These are phyloP conservation scores for Araneus ventricosus DNA, from an alignment of 1,140 invertebrate genomes.

Conservation along the genomic window DNA sequence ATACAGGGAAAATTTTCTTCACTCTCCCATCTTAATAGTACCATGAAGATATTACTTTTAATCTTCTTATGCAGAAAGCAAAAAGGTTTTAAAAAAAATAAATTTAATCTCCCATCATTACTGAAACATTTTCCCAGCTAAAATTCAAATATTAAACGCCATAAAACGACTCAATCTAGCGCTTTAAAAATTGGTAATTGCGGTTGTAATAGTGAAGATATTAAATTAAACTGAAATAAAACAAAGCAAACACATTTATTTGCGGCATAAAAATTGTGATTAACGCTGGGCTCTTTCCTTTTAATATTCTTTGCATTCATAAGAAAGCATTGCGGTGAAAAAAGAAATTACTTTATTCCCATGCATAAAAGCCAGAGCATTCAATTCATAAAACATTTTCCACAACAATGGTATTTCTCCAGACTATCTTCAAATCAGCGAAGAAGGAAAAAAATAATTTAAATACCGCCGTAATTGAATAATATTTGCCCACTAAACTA, in stretches of 20 bases:
- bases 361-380: not conserved
- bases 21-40: no score
- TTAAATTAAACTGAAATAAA: not conserved
- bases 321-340: not conserved
- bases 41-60: no score
- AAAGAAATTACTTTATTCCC: not conserved
- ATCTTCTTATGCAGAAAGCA: no score
- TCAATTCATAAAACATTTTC: conserved; percentile 27
- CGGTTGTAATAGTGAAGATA: not conserved
- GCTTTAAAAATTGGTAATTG: not conserved
- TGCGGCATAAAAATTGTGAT: not conserved
- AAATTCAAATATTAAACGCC: not conserved
- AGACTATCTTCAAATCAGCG: conserved; percentile 6
- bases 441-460: conserved; percentile 43
- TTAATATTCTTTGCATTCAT: conserved; percentile 20
- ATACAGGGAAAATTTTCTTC: no score
- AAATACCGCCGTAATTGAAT: conserved; percentile 58
- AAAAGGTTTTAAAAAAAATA: no score
- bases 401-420: conserved; percentile 19
- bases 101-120: no score
- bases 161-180: not conserved
- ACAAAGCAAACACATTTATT: conserved; percentile 31
- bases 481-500: conserved; percentile 51
- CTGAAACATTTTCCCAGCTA: no score
- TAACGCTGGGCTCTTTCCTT: not conserved